phyloP scores from a whole-genome alignment of 2,797 vertebrate genomes.

The Pipistrellus pipistrellus region DNA sequence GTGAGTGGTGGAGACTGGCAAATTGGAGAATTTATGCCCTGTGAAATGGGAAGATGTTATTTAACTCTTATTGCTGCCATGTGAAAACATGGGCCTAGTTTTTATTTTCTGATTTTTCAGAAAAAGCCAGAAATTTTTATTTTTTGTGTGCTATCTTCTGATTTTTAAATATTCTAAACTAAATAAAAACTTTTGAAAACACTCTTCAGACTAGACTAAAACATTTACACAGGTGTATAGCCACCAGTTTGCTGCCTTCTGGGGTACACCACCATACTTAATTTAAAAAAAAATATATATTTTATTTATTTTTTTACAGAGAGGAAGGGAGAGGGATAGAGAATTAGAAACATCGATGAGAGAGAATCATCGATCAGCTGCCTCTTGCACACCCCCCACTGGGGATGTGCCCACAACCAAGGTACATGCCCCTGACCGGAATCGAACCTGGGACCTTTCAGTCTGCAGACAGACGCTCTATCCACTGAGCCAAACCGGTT shows the following conservation, averaged over 20 bases:
- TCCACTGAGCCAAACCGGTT: no score
- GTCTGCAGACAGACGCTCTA: no score
- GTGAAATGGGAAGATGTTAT: background rate
- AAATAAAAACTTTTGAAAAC: constrained; percentile 44
- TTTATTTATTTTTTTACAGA: no score
- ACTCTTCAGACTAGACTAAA: background rate
- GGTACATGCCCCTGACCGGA: no score
- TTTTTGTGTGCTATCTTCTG: constrained; percentile 26
- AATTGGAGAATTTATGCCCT: background rate
- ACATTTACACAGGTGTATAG: background rate
- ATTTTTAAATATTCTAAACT: constrained; percentile 34
- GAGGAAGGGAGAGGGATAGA: no score
- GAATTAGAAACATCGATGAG: no score
- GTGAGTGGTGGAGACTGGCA: background rate
- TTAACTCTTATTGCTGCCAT: background rate
- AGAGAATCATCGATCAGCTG: no score
- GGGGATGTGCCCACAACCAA: no score
- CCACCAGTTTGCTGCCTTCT: background rate
- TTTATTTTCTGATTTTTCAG: constrained; percentile 53
- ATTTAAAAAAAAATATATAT: background rate
- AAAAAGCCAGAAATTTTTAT: constrained; percentile 6
- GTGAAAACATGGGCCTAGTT: background rate
- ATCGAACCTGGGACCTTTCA: no score
- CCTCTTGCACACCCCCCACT: no score
- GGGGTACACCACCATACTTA: background rate